Base-by-base conservation (phyloP, 2,797 vertebrate species). In the Lepus townsendii region DNA sequence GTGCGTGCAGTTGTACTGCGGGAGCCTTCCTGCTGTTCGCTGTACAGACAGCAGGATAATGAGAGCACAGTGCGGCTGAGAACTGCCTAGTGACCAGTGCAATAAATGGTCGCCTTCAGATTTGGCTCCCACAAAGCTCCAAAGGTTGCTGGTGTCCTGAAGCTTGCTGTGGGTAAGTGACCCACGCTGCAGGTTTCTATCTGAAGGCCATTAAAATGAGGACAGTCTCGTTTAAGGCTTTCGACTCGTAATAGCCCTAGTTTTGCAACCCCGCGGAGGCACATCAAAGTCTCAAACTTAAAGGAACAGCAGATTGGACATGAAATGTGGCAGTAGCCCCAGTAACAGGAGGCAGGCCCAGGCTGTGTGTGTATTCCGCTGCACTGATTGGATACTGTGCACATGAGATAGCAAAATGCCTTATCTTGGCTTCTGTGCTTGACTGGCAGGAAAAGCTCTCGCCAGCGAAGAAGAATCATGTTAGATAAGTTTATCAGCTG, bases 161-260 rank as follows among this genome's bases (percentile, higher is more conserved):
- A 77, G 71, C 96, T 93, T 79, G 73, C 92, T 86, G 50, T 92
- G 87, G 68, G 79, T 72, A 79, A 88, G 71, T 90, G 92, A 92
- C 95, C 90, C 82, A 60, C 50, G 47, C 88, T 35, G 68, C 92
- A 84, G 96, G 95, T 79, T 35, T 73, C 94, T 88, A 1, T 60
- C 66, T 32, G 47, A 88, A 86, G 92, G 88, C 94, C 76, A 14
- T 77, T 86, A 52, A 63, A 88, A 79, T 10, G n/a, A 93, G 42
- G 84, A 60, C 38, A 72, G 90, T 57, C 79, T 95, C 88, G 78
- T 75, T 80, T 66, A 86, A 89, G 77, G 63, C 92, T 95, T 86
- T 85, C 4, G 1, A 54, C 77, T 96, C 84, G 26, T 60, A 80
- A 47, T 27, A 62, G 68, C 66, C 38, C 60, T 93, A 62, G 60